Conservation (phyloP, 2,888 invertebrate genomes). For the Nemoura dubitans region DNA sequence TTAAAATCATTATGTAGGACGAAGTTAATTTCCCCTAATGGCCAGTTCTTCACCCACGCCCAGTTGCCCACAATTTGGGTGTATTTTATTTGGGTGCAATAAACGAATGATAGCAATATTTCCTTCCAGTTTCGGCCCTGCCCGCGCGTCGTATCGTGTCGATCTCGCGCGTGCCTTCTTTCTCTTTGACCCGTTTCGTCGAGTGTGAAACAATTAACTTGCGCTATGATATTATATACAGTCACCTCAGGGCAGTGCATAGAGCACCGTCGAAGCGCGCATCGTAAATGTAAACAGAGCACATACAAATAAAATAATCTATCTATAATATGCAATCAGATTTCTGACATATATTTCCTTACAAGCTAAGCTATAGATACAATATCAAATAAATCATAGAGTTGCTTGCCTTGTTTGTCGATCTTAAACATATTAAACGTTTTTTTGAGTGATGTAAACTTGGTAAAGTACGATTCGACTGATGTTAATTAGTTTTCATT, state of each 20-base stretch:
- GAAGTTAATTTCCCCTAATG: neutral
- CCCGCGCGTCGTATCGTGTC: neutral
- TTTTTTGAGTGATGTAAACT: neutral
- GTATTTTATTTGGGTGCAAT: neutral
- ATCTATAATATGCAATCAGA: neutral
- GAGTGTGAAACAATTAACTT: neutral
- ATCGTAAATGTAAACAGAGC: conserved; percentile 12
- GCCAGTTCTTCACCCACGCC: neutral
- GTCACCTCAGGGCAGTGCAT: neutral
- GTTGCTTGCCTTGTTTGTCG: neutral
- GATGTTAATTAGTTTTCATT: neutral
- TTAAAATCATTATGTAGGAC: neutral
- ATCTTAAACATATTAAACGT: neutral
- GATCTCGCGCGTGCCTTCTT: neutral
- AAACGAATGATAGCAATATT: neutral
- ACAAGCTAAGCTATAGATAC: conserved; percentile 2
- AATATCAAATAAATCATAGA: neutral
- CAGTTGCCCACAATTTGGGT: neutral
- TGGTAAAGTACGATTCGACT: neutral
- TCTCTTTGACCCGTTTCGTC: neutral
- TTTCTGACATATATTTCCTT: neutral
- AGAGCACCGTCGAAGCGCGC: neutral
- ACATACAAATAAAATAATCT: neutral
- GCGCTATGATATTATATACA: neutral
- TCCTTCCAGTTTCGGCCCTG: neutral